Conservation (phyloP, 2,113 vertebrate species). For the Morone saxatilis region DNA sequence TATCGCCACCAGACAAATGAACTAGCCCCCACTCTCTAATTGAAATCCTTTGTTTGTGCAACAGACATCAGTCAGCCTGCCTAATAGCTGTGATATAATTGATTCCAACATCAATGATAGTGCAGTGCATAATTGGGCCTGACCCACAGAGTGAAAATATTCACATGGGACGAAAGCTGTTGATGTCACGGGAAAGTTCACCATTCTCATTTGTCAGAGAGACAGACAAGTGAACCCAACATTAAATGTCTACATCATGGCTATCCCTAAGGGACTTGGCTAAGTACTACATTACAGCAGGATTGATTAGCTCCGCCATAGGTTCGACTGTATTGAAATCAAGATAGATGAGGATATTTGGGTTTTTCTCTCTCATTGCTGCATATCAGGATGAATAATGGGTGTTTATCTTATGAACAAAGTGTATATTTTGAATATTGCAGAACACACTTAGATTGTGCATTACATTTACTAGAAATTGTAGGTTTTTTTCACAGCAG, state of each 20-base stretch:
- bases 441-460: background rate
- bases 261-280: slow-evolving; percentile 54
- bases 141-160: slow-evolving; percentile 72
- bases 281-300: slow-evolving; percentile 72
- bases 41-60: slow-evolving; percentile 84
- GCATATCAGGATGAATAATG: slow-evolving; percentile 14
- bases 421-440: slow-evolving; percentile 13
- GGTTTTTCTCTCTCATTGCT: slow-evolving; percentile 22
- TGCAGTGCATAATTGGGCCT: slow-evolving; percentile 77
- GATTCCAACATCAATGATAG: slow-evolving; percentile 79
- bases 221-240: slow-evolving; percentile 44
- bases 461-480: slow-evolving; percentile 24
- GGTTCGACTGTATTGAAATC: slow-evolving; percentile 58
- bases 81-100: slow-evolving; percentile 81
- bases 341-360: slow-evolving; percentile 64
- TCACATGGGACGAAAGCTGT: slow-evolving; percentile 70
- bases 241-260: slow-evolving; percentile 51
- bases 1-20: slow-evolving; percentile 79
- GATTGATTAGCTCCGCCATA: slow-evolving; percentile 69
- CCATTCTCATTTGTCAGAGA: slow-evolving; percentile 74
- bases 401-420: slow-evolving; percentile 12
- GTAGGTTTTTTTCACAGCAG: slow-evolving; percentile 2
- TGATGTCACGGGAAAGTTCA: slow-evolving; percentile 74
- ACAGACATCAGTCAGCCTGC: slow-evolving; percentile 78
- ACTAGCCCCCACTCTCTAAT: slow-evolving; percentile 77